These are phyloP conservation scores for Pseudococcus jackbeardsleyi DNA, from an alignment of 2,888 invertebrate species.

Conservation along the genomic window DNA sequence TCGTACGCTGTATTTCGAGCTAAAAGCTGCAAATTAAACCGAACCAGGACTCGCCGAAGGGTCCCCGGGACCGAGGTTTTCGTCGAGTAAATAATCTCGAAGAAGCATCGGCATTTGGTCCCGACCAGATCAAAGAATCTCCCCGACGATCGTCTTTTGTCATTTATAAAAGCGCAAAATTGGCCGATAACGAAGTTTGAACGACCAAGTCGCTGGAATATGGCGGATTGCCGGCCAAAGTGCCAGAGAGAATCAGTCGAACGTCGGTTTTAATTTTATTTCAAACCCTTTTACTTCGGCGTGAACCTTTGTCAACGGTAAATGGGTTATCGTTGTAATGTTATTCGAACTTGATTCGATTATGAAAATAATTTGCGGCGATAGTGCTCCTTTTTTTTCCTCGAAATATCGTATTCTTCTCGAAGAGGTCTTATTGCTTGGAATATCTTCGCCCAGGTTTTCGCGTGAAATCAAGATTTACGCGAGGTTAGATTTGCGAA, in stretches of 20 bases:
- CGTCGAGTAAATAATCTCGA: neutral
- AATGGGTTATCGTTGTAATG: constrained; percentile 47
- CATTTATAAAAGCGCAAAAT: constrained; percentile 10
- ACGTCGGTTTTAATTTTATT: constrained; percentile 47
- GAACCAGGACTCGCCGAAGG: neutral
- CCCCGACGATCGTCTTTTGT: neutral
- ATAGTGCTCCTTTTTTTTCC: neutral
- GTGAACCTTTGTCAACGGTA: constrained; percentile 50
- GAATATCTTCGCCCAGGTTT: neutral
- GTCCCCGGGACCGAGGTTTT: neutral
- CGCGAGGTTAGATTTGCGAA: no score
- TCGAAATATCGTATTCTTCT: neutral
- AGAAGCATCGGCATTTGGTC: neutral
- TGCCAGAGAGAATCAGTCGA: neutral
- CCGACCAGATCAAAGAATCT: neutral
- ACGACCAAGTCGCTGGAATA: neutral
- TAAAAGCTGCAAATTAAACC: constrained; percentile 11
- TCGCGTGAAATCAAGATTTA: constrained; percentile 1
- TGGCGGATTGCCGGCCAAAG: neutral
- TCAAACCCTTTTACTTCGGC: constrained; percentile 33
- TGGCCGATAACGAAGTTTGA: constrained; percentile 33
- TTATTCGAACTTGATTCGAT: constrained; percentile 43
- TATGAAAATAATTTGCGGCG: constrained; percentile 50
- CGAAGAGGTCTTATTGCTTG: neutral
- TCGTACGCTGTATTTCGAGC: neutral